These are phyloP conservation scores for Perca flavescens DNA, from an alignment of 2,113 vertebrate species.

Conservation along the genomic window DNA sequence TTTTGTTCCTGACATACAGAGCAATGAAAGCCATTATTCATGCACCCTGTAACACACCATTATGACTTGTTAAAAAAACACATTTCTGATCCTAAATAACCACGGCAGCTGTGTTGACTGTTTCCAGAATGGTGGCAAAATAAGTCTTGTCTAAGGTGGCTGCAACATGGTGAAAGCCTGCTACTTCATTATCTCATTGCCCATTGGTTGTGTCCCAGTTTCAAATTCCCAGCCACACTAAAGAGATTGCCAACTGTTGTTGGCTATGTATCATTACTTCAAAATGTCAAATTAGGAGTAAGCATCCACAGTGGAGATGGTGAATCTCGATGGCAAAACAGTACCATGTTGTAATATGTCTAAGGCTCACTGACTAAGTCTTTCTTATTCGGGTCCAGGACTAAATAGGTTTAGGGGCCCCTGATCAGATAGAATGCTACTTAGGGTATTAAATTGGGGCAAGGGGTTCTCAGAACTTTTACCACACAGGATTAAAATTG, in stretches of 20 bases:
- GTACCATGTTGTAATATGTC: slow-evolving; percentile 5
- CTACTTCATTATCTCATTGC: slow-evolving; percentile 43
- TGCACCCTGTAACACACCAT: neutral
- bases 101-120: slow-evolving; percentile 4
- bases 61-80: neutral
- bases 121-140: neutral
- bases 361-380: slow-evolving; percentile 46
- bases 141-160: slow-evolving; percentile 28
- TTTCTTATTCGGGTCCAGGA: slow-evolving; percentile 61
- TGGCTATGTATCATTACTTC: slow-evolving; percentile 36
- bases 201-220: slow-evolving; percentile 62
- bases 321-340: slow-evolving; percentile 32
- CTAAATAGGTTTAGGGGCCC: slow-evolving; percentile 50
- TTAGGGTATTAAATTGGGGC: slow-evolving; percentile 74
- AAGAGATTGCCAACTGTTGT: slow-evolving; percentile 24
- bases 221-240: slow-evolving; percentile 36
- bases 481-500: slow-evolving; percentile 68
- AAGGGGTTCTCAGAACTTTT: slow-evolving; percentile 62
- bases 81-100: slow-evolving; percentile 2
- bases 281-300: slow-evolving; percentile 39
- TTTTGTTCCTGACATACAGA: neutral
- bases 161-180: slow-evolving; percentile 40
- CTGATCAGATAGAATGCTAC: slow-evolving; percentile 72
- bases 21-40: neutral
- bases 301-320: slow-evolving; percentile 21